phyloP scores from a whole-genome alignment of 2,797 vertebrate genomes.

The Rhynchonycteris naso region DNA sequence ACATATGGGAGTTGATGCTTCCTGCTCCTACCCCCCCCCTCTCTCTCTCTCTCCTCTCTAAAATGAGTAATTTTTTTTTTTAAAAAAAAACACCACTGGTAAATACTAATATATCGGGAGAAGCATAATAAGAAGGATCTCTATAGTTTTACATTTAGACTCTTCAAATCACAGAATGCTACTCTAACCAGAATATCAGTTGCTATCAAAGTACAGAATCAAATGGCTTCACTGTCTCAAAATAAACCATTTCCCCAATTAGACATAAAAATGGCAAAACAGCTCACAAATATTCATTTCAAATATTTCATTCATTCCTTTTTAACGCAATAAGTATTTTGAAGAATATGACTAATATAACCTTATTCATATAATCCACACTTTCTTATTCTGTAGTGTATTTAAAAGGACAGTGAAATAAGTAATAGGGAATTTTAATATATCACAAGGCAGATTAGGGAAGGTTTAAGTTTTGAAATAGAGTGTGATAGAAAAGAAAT shows the following conservation, averaged over 20 bases:
- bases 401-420: not conserved
- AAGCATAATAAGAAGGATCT: not conserved
- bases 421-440: not conserved
- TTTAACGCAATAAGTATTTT: not conserved
- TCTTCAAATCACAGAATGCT: not conserved
- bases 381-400: not conserved
- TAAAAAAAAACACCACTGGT: not conserved
- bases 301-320: not conserved
- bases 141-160: not conserved
- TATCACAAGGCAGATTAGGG: not conserved
- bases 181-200: not conserved
- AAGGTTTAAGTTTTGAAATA: not conserved
- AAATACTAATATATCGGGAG: conserved; percentile 16
- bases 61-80: too few species aligned
- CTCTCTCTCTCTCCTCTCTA: too few species aligned
- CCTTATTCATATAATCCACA: not conserved
- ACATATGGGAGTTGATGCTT: too few species aligned
- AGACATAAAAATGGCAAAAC: not conserved
- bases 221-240: not conserved
- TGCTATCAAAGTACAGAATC: not conserved
- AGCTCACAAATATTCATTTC: not conserved
- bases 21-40: too few species aligned
- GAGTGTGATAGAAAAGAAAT: not conserved
- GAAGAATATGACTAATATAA: not conserved
- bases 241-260: not conserved